phyloP scores from a whole-genome alignment of 2,113 vertebrate species.

The Onychostruthus taczanowskii region DNA sequence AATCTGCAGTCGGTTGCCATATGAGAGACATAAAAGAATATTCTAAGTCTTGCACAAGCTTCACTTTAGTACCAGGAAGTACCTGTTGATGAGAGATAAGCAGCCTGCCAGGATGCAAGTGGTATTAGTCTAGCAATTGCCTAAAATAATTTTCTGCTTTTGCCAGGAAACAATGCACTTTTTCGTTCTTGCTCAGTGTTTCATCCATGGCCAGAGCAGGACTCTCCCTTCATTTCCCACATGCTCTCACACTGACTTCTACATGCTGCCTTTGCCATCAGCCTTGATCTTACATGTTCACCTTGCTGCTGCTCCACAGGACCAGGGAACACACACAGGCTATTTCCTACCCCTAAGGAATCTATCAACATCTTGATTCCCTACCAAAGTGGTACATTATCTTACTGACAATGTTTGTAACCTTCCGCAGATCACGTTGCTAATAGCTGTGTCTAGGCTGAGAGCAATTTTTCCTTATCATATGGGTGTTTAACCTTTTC shows the following conservation, averaged over 20 bases:
- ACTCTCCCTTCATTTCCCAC: background rate
- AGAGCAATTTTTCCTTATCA: background rate
- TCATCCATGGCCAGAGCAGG: background rate
- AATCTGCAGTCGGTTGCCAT: background rate
- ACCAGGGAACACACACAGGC: background rate
- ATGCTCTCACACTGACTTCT: rapidly evolving
- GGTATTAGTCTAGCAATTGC: background rate
- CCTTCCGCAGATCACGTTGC: background rate
- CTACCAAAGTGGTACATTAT: background rate
- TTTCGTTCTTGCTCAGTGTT: background rate
- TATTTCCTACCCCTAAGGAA: background rate
- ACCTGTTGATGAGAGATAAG: slow-evolving; percentile 29
- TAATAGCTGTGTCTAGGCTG: background rate
- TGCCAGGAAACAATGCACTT: background rate
- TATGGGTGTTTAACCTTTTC: background rate
- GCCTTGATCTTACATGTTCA: too few relatives aligned
- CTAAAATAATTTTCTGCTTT: background rate
- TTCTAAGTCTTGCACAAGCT: background rate
- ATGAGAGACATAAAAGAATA: background rate
- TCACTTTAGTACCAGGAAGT: slow-evolving; percentile 5
- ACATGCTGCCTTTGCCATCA: rapidly evolving
- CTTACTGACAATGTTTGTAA: background rate
- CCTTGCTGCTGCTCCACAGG: background rate
- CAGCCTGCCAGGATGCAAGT: background rate
- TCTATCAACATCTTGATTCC: background rate